These are phyloP conservation scores for Acanthisitta chloris DNA, from an alignment of 2,113 vertebrate genomes.

Conservation along the genomic window DNA sequence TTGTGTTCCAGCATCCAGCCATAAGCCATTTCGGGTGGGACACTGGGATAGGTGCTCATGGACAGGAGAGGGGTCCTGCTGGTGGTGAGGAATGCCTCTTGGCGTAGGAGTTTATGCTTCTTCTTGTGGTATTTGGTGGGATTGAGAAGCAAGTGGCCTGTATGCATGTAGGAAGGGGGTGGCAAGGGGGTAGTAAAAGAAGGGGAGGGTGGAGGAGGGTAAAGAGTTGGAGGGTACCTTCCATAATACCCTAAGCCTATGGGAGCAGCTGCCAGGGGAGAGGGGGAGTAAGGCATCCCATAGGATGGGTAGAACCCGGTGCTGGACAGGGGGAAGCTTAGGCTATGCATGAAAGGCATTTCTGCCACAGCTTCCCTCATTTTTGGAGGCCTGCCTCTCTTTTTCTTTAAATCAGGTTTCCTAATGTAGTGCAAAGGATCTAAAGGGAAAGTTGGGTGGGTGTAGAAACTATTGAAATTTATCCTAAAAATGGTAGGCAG, in stretches of 20 bases:
- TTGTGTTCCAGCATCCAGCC: slow-evolving; percentile 94
- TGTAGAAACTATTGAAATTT: slow-evolving; percentile 87
- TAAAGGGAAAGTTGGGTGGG: slow-evolving; percentile 82
- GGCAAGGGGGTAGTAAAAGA: slow-evolving; percentile 86
- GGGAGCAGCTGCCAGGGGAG: slow-evolving; percentile 79
- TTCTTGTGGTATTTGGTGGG: slow-evolving; percentile 94
- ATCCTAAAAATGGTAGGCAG: slow-evolving; percentile 90
- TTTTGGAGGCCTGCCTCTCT: slow-evolving; percentile 89
- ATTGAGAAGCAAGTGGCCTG: slow-evolving; percentile 91
- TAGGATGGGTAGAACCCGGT: slow-evolving; percentile 94
- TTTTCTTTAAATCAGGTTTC: slow-evolving; percentile 86
- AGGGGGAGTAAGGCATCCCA: slow-evolving; percentile 92
- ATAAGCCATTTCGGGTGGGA: slow-evolving; percentile 83
- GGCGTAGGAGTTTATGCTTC: slow-evolving; percentile 87
- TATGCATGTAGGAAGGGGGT: slow-evolving; percentile 83
- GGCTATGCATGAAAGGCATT: slow-evolving; percentile 93
- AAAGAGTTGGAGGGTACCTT: slow-evolving; percentile 86
- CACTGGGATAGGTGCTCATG: slow-evolving; percentile 82
- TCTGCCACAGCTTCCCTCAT: slow-evolving; percentile 93
- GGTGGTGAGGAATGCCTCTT: slow-evolving; percentile 85
- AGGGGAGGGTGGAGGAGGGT: slow-evolving; percentile 88
- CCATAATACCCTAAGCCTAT: slow-evolving; percentile 92
- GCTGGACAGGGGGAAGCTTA: slow-evolving; percentile 88
- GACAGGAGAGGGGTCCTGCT: slow-evolving; percentile 83
- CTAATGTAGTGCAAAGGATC: slow-evolving; percentile 90